Evolutionary conservation across 2,113 vertebrate species (phyloP), one percentile per base, ranked within the genome.

Genomic region (Anoplopoma fimbria): DNA sequence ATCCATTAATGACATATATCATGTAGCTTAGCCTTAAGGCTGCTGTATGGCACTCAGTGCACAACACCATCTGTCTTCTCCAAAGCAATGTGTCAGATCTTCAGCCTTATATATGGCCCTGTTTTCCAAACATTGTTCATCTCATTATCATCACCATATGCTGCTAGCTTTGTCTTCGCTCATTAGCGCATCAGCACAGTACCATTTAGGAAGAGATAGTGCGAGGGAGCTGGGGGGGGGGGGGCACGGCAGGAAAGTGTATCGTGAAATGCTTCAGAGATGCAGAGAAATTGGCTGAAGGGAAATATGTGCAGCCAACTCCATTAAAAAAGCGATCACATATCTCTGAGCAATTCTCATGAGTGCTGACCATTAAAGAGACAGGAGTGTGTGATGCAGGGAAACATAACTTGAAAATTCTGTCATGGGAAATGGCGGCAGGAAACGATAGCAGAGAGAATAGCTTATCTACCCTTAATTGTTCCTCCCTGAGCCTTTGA

Each of bases 71-170:
- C 61, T 49, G 73, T 67, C 79, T 78, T 77, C 67, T 90, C 87
- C 63, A 21, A 34, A 73, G 62, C 78, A 72, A 65, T 3, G 33
- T 82, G 85, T 87, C 89, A 85, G 36, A 79, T 87, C 73, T 70
- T 75, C 82, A 77, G 63, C 58, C 77, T 84, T 79, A 84, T 87
- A 86, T 83, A 88, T 68, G 67, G 85, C 77, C 81, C 88, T 87
- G 83, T 93, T 92, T 92, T 79, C 82, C 81, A 85, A 93, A 93
- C 91, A 90, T 73, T 81, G 87, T 83, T 90, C 76, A 84, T 88
- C 88, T 91, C 88, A 91, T 93, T 92, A 91, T 87, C 86, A 63
- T 91, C 88, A 71, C 89, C 93, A 93, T 92, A 92, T 93, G 93
- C 80, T 86, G 61, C 87, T 72, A 74, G 81, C 85, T 89, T 89